A percentile compares a stretch with the other conserved stretches of the same genome.
These are phyloP conservation scores for Caenorhabditis inopinata DNA, from an alignment of 1,140 invertebrate species.

Conservation along the genomic window DNA sequence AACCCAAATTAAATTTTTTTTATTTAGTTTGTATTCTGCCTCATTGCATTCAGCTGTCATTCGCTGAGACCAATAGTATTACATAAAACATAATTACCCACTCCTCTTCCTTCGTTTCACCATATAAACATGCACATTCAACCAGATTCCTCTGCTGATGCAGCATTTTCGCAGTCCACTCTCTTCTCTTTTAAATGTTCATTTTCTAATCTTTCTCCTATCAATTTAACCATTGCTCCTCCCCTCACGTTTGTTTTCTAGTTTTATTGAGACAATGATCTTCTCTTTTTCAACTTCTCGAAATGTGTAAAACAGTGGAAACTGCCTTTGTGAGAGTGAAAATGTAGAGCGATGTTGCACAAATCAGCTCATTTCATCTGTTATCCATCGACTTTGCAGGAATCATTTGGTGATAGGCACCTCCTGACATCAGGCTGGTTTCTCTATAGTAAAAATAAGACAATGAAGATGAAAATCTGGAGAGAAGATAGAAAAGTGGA, in stretches of 20 bases:
- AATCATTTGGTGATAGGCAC: not conserved
- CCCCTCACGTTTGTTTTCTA: too few species aligned
- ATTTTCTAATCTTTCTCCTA: not conserved
- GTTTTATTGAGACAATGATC: too few species aligned
- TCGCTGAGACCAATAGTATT: too few species aligned
- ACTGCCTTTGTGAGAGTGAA: too few species aligned
- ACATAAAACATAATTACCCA: too few species aligned
- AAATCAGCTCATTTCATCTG: not conserved
- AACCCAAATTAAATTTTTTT: too few species aligned
- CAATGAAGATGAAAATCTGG: not conserved
- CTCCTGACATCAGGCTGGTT: not conserved
- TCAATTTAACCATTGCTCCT: too few species aligned
- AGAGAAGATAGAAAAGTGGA: not conserved
- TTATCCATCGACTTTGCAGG: not conserved
- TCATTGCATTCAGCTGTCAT: too few species aligned
- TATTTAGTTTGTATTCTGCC: too few species aligned
- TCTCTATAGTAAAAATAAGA: not conserved
- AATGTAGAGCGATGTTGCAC: not conserved
- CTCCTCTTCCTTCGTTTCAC: not conserved
- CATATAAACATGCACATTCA: not conserved
- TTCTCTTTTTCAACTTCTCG: too few species aligned
- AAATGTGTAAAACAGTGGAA: not conserved
- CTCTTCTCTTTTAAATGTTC: not conserved
- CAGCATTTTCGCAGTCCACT: not conserved
- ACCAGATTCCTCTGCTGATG: not conserved